Conservation (phyloP, 2,113 vertebrate genomes). For the Dendropsophus ebraccatus region DNA sequence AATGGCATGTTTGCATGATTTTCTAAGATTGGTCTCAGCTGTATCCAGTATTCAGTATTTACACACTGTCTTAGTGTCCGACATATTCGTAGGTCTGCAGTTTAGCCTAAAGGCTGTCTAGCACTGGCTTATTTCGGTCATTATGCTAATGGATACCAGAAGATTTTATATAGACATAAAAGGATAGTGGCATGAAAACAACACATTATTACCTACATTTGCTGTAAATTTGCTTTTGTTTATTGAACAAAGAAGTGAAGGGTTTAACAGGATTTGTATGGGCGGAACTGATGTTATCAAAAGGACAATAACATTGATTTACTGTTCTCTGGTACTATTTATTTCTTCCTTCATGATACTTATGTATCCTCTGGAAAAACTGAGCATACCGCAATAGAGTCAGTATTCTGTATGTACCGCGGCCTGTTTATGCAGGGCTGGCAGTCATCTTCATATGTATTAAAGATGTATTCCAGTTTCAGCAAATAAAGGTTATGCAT, state of each 20-base stretch:
- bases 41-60: neutral
- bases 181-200: neutral
- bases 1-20: neutral
- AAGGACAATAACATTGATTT: neutral
- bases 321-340: neutral
- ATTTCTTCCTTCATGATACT: neutral
- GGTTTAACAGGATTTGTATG: neutral
- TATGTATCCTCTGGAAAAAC: neutral
- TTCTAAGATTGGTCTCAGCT: constrained; percentile 11
- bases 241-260: constrained; percentile 1
- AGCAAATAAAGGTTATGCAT: no score
- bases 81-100: neutral
- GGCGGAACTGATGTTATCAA: neutral
- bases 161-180: constrained; percentile 5
- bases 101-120: constrained; percentile 31
- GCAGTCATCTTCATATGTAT: no score
- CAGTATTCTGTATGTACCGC: no score
- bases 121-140: neutral
- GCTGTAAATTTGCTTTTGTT: neutral
- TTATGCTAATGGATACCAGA: constrained; percentile 21
- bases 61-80: neutral
- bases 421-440: no score
- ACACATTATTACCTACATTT: constrained; percentile 10
- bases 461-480: no score
- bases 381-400: neutral